Base-by-base conservation (phyloP, 2,888 invertebrate genomes). In the Drosophila birchii region DNA sequence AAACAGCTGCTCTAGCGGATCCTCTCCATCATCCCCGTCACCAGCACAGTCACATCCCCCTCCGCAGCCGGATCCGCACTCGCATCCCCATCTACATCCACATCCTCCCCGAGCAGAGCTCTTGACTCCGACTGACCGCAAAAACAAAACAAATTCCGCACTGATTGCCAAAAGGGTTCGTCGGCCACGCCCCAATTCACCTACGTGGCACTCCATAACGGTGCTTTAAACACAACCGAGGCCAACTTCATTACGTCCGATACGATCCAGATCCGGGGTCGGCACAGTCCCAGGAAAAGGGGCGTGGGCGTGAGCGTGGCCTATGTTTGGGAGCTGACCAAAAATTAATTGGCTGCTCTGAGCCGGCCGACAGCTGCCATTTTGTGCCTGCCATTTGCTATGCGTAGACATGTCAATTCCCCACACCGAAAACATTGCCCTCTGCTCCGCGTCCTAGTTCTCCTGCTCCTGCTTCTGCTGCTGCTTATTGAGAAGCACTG, bases 321-420 rank as follows among this genome's bases (percentile, higher is more conserved):
- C 69, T 60, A 56, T 45, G 68, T 78, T 57, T 49, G 43, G 44
- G 72, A 45, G 58, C 75, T 63, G 73, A 58, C 76, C 75, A 82
- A 82, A 82, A 80, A 84, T 84, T 84, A 84, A 84, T 84, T 84
- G 84, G 83, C 88, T 78, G 73, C 72, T 78, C 57, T 61, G 73
- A 57, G 53, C 47, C 70, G 72, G 61, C 61, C 83, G 84, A 86
- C 84, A 84, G 84, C 86, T 86, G 88, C 77, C 86, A 86, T 78
- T 86, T 76, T 61, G 75, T 75, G 75, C 53, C 75, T 70, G 74
- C 70, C 80, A 85, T 84, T 74, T 79, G 54, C 69, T 45, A 69
- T 75, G 78, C 80, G 68, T 63, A 79, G 78, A 87, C 86, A 80
- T 86, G 83, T 82, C 88, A 76, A 79, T 79, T 81, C 67, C 67